These are phyloP conservation scores for Plotosus lineatus DNA, from an alignment of 2,113 vertebrate genomes.

Conservation along the genomic window DNA sequence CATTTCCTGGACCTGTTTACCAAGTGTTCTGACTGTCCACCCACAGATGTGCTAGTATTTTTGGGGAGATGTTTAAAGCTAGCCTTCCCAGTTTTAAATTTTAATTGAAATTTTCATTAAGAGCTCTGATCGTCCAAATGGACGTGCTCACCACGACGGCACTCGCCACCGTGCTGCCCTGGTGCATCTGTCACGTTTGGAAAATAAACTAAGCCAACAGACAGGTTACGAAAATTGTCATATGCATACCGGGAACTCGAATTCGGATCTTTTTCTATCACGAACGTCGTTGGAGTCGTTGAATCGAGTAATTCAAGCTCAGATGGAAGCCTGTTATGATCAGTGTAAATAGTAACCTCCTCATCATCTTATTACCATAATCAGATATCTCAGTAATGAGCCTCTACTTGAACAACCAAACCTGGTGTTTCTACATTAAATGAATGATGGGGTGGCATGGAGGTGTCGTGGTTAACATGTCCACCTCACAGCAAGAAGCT, in stretches of 20 bases:
- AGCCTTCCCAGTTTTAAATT: not conserved
- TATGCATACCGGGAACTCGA: not conserved
- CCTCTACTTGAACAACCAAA: not conserved
- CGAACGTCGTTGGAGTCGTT: too few species aligned
- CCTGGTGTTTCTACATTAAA: not conserved
- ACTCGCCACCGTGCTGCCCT: too few species aligned
- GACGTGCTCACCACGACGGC: too few species aligned
- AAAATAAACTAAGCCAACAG: not conserved
- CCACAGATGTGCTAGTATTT: not conserved
- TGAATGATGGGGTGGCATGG: too few species aligned
- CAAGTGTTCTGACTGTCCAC: slow-evolving; percentile 10
- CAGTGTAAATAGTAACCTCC: slow-evolving; percentile 28
- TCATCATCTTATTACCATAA: slow-evolving; percentile 24
- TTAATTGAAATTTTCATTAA: not conserved
- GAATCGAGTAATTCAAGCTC: slow-evolving; percentile 14
- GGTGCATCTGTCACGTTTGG: not conserved
- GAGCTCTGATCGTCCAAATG: not conserved
- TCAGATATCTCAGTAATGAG: not conserved
- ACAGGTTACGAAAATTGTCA: not conserved
- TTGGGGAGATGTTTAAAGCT: not conserved
- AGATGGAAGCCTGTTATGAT: slow-evolving; percentile 30
- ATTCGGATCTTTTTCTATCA: not conserved
- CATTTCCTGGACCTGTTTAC: slow-evolving; percentile 2
- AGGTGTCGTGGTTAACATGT: too few species aligned
- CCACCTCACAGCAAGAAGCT: too few species aligned